A percentile compares a stretch with the other conserved stretches of the same genome.
Evolutionary conservation across 2,113 vertebrate species (phyloP).

Genomic region (Ctenomys sociabilis): DNA sequence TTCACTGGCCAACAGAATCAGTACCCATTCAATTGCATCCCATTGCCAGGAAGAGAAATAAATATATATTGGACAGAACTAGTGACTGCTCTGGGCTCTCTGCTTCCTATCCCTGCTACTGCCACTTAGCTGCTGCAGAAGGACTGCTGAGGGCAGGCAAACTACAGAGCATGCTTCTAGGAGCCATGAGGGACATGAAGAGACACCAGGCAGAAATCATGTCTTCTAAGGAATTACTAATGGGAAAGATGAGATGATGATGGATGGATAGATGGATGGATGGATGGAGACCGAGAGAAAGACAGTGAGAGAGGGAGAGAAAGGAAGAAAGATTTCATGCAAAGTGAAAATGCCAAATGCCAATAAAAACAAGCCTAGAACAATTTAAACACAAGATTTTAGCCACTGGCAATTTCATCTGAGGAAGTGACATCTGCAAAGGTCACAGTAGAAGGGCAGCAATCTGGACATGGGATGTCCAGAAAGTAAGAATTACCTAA

Average conservation of each 20-base stretch:
- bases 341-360: not conserved
- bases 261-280: not conserved
- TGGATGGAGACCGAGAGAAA: not conserved
- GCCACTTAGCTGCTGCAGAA: not conserved
- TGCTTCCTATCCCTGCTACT: not conserved
- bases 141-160: not conserved
- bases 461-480: not conserved
- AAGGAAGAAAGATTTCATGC: not conserved
- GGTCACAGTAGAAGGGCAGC: not conserved
- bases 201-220: not conserved
- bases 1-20: not conserved
- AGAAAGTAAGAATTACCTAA: not conserved
- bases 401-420: not conserved
- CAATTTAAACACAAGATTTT: not conserved
- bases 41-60: not conserved
- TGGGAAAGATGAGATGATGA: not conserved
- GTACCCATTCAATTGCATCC: not conserved
- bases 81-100: not conserved
- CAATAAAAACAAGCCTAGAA: constrained; percentile 13
- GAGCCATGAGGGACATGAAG: not conserved
- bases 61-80: not conserved
- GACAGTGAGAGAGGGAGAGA: not conserved
- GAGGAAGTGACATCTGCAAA: not conserved
- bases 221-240: constrained; percentile 6
- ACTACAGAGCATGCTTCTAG: not conserved